Percentiles rank a stretch among this genome's conserved stretches.
These are phyloP conservation scores for Chaitophorus viminalis DNA, from an alignment of 2,888 invertebrate genomes.

Conservation along the genomic window DNA sequence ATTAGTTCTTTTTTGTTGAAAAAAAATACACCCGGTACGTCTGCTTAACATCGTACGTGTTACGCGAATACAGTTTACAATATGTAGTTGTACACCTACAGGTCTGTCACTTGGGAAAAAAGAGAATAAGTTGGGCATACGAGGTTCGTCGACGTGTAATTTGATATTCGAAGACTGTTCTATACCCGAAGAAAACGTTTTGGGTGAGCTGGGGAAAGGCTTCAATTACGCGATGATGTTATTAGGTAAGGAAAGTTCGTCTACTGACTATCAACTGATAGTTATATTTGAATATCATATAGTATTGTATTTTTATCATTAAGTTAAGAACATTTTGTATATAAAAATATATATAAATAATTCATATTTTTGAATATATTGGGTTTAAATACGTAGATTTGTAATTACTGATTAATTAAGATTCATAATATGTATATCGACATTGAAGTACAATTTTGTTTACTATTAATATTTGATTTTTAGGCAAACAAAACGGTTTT, in stretches of 20 bases:
- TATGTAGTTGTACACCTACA: conserved; percentile 21
- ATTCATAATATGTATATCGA: no score
- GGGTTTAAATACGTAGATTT: no score
- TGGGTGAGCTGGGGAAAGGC: conserved; percentile 86
- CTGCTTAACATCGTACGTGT: background rate
- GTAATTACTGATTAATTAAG: no score
- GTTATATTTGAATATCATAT: no score
- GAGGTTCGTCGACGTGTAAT: conserved; percentile 90
- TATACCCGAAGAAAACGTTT: conserved; percentile 81
- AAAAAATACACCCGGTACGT: conserved; percentile 68
- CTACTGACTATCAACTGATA: background rate
- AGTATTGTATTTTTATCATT: background rate
- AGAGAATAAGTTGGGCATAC: conserved; percentile 90
- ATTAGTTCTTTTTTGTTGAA: conserved; percentile 92
- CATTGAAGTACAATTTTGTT: no score
- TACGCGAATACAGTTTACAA: background rate
- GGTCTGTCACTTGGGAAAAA: conserved; percentile 91
- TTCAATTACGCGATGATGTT: conserved; percentile 98
- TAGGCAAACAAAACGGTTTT: no score
- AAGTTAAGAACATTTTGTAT: background rate
- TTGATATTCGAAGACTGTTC: conserved; percentile 92
- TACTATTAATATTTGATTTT: no score
- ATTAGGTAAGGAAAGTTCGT: conserved; percentile 68
- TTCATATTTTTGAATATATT: no score
- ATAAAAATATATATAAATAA: no score